These are phyloP conservation scores for Dallia pectoralis DNA, from an alignment of 2,797 vertebrate genomes.

Conservation along the genomic window DNA sequence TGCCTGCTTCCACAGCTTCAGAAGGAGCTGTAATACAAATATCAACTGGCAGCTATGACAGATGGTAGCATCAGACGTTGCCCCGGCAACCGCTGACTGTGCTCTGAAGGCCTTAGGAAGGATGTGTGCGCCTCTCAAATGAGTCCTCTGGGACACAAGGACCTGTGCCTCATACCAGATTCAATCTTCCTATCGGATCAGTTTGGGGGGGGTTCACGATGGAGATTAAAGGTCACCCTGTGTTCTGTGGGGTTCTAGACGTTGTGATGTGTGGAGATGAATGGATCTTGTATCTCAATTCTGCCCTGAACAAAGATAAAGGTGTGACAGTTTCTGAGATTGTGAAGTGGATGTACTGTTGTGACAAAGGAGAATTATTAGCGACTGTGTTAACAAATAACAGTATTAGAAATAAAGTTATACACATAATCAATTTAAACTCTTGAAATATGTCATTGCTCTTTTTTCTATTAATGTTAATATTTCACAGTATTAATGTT, in stretches of 20 bases:
- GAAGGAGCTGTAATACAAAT: background rate
- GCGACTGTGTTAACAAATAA: too few relatives aligned
- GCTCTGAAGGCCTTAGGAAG: slow-evolving; percentile 32
- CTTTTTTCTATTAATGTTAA: too few relatives aligned
- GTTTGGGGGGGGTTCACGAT: slow-evolving; percentile 11
- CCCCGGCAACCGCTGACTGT: slow-evolving; percentile 61
- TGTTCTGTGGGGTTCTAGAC: slow-evolving; percentile 43
- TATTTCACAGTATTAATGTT: too few relatives aligned
- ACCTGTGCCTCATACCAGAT: slow-evolving; percentile 37
- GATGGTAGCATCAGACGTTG: slow-evolving; percentile 61
- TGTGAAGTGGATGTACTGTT: too few relatives aligned
- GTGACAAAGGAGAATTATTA: too few relatives aligned
- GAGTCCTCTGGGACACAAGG: slow-evolving; percentile 63
- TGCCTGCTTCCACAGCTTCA: background rate
- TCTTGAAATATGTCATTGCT: too few relatives aligned
- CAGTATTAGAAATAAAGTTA: too few relatives aligned
- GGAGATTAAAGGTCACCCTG: slow-evolving; percentile 9
- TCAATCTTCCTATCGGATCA: slow-evolving; percentile 35
- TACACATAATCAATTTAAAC: too few relatives aligned
- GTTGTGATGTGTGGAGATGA: slow-evolving; percentile 4
- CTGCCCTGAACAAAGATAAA: background rate
- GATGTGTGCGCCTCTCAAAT: slow-evolving; percentile 64
- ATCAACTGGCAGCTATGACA: slow-evolving; percentile 37
- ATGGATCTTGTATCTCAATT: background rate
- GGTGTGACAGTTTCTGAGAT: too few relatives aligned